These are phyloP conservation scores for Antedon mediterranea DNA, from an alignment of 53 echinoderm and acorn worm genomes.

Conservation along the genomic window DNA sequence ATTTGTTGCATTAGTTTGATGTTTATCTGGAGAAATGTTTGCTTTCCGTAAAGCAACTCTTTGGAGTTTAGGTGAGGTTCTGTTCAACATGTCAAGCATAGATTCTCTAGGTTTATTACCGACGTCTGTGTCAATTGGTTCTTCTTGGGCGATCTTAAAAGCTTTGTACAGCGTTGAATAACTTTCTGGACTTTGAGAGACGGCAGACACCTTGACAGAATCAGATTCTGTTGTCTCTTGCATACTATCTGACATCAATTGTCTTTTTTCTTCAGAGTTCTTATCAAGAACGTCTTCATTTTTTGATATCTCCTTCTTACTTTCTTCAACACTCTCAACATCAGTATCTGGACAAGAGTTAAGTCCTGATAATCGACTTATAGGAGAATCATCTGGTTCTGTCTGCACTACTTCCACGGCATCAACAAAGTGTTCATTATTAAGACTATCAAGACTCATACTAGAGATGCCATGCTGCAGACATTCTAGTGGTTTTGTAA, in stretches of 20 bases:
- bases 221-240: constrained; percentile 51
- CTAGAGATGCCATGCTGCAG: constrained; percentile 50
- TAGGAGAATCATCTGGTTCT: not conserved
- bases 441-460: constrained; percentile 89
- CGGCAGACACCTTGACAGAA: constrained; percentile 37
- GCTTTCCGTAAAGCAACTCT: constrained; percentile 15
- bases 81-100: constrained; percentile 46
- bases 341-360: not conserved
- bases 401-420: constrained; percentile 6
- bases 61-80: constrained; percentile 65
- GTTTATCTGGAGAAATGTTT: not conserved
- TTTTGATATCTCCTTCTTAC: not conserved
- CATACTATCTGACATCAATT: not conserved
- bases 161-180: constrained; percentile 88
- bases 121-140: not conserved
- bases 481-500: constrained; percentile 36
- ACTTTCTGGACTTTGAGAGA: constrained; percentile 80
- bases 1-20: not conserved
- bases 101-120: constrained; percentile 3
- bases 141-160: constrained; percentile 62
- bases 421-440: constrained; percentile 65
- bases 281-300: constrained; percentile 14
- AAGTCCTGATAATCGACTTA: constrained; percentile 10
- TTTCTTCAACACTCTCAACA: not conserved
- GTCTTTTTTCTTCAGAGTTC: constrained; percentile 4